Conservation (phyloP, 2,797 vertebrate genomes). For the Odontamblyopus lacepedii region DNA sequence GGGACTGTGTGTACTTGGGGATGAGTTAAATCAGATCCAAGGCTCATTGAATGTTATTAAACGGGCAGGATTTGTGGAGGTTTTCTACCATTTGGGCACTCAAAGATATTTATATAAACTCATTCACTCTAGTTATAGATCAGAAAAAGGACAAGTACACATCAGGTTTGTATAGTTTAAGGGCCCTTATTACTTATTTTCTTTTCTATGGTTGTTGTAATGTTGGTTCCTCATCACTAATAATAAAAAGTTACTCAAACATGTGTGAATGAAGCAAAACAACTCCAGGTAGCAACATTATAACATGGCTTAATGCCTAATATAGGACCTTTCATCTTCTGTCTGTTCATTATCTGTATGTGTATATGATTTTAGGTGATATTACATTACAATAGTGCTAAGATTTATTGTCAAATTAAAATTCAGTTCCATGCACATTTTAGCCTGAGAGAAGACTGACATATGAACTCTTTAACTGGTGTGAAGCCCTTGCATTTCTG, state of each 20-base stretch:
- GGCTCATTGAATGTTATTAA: not conserved
- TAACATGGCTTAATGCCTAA: no score
- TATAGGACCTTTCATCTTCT: no score
- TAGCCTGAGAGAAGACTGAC: no score
- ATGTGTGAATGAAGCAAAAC: no score
- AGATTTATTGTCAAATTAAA: not conserved
- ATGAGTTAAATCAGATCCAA: conserved; percentile 12
- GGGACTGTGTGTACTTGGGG: conserved; percentile 13
- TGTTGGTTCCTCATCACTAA: no score
- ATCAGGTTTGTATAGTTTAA: not conserved
- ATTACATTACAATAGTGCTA: not conserved
- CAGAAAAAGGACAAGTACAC: not conserved
- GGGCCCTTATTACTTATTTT: no score
- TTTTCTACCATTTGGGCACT: not conserved
- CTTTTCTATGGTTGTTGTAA: no score
- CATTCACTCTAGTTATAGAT: not conserved
- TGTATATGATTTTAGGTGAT: not conserved
- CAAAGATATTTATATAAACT: no score
- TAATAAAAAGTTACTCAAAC: no score
- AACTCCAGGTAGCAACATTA: no score
- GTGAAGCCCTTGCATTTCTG: no score
- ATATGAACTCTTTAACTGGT: no score
- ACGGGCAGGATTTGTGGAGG: not conserved
- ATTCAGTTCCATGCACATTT: not conserved
- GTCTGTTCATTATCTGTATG: not conserved